Evolutionary conservation across 2,113 vertebrate species (phyloP), one percentile per base, ranked within the genome.

Genomic region (Carassius gibelio): DNA sequence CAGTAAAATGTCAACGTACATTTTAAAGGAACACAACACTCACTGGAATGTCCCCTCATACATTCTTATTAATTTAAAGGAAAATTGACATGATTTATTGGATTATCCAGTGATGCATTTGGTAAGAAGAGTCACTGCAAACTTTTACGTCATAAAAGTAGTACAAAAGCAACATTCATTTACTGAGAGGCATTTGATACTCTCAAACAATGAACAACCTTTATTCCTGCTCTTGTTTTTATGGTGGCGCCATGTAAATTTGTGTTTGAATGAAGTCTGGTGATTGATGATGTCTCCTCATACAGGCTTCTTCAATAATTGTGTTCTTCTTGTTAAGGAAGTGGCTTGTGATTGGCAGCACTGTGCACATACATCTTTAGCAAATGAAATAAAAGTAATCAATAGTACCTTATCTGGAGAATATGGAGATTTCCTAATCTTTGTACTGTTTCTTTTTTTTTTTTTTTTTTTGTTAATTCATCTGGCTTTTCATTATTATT

Each of bases 231-330:
- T 30, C 38, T 34, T 61, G 9, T 34, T 80, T 72, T 75, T 62
- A 81, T 55, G 8, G 17, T 75, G 78, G 69, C 78, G 21, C 59
- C 71, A 75, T 11, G 48, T 38, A 10, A 52, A 86, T 81, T 17
- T 50, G 68, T 52, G 52, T 52, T 75, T 82, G 8, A 81, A 82
- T 82, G 71, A 86, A 76, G 57, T 82, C 84, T 80, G 76, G n/a
- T 61, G 75, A 85, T 80, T 52, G 69, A 85, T 45, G 69, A 36
- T 82, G 68, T 83, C 68, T 42, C 21, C 34, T 72, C 26, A 82
- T 52, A 78, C 15, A 72, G 68, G 11, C 26, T 5, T 34, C 71
- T 26, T 74, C 57, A 52, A 76, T 75, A 75, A 82, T 9, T 17
- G n/a, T 14, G 34, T 76, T 42, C 7, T 42, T 42, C 8, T 42